Evolutionary conservation across 2,113 vertebrate genomes (phyloP), one percentile per base, ranked within the genome.

Genomic region (Gambusia holbrooki): DNA sequence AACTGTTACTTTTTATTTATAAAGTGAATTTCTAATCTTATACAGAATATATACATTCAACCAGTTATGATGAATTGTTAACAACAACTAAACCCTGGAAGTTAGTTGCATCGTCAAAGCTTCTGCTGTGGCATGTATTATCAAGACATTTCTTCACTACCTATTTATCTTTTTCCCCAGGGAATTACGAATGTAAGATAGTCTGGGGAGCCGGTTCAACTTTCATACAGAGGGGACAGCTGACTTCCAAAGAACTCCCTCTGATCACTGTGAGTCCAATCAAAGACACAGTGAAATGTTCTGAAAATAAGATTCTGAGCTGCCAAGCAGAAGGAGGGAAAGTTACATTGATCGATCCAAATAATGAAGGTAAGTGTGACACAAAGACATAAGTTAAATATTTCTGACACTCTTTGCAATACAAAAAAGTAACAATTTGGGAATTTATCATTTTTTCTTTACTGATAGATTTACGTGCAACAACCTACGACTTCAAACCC

Each of bases 401-500:
- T 58, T 58, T 25, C 2, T 58, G 9, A 58, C 51, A 58, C 51
- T 51, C 19, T 51, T 51, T 22, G 3, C 22, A n/a, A 25, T 54
- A n/a, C 7, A 58, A 58, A 58, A 58, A 10, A n/a, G n/a, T n/a
- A 9, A 54, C n/a, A 25, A 54, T 54, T 25, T 54, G 9, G 8
- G 22, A 54, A 54, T 54, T 54, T 3, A 10, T 54, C 8, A 1
- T 17, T 58, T n/a, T n/a, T n/a, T 3, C 8, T n/a, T 19, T 11
- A 58, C 22, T 11, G 22, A 19, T 25, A 58, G 51, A 58, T 25
- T 10, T 58, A 58, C 1, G 2, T 10, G 17, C 2, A 3, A 1
- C 22, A n/a, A 0, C 17, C 45, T 11, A 10, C 5, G 0, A 0
- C 22, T 58, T 10, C 1, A 0, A 0, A n/a, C 2, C 25, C 22